A percentile compares a stretch with the other conserved stretches of the same genome.
Conservation (phyloP, 2,113 vertebrate genomes). For the Pleuronectes platessa region DNA sequence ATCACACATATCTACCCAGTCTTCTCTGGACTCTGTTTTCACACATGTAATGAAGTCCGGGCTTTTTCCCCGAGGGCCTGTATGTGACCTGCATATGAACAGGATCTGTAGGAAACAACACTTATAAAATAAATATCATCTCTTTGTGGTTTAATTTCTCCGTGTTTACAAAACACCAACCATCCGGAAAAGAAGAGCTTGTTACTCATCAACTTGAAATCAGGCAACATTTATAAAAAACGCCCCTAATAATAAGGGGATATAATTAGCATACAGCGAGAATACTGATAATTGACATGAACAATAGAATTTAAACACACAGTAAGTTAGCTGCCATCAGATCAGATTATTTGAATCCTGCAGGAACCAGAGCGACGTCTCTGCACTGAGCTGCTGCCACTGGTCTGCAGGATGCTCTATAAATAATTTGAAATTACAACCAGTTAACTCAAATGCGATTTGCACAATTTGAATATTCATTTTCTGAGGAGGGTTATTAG, state of each 20-base stretch:
- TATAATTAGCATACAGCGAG: too few relatives aligned
- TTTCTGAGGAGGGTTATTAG: slow-evolving; percentile 52
- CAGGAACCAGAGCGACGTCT: neutral
- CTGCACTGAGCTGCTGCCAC: neutral
- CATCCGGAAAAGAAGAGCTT: too few relatives aligned
- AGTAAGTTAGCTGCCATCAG: neutral
- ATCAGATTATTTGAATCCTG: neutral
- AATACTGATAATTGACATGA: neutral
- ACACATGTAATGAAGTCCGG: too few relatives aligned
- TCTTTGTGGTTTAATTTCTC: too few relatives aligned
- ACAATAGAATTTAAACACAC: neutral
- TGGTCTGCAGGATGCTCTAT: neutral
- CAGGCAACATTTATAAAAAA: too few relatives aligned
- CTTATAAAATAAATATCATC: too few relatives aligned
- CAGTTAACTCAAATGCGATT: slow-evolving; percentile 10
- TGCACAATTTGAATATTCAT: slow-evolving; percentile 56
- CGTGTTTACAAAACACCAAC: too few relatives aligned
- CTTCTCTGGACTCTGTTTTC: too few relatives aligned
- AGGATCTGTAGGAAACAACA: too few relatives aligned
- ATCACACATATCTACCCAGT: neutral
- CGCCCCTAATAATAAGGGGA: neutral
- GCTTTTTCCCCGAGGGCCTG: too few relatives aligned
- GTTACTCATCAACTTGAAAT: too few relatives aligned
- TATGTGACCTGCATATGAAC: too few relatives aligned
- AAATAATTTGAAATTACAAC: slow-evolving; percentile 12